Conservation (phyloP, 2,113 vertebrate genomes). For the Labrus mixtus region DNA sequence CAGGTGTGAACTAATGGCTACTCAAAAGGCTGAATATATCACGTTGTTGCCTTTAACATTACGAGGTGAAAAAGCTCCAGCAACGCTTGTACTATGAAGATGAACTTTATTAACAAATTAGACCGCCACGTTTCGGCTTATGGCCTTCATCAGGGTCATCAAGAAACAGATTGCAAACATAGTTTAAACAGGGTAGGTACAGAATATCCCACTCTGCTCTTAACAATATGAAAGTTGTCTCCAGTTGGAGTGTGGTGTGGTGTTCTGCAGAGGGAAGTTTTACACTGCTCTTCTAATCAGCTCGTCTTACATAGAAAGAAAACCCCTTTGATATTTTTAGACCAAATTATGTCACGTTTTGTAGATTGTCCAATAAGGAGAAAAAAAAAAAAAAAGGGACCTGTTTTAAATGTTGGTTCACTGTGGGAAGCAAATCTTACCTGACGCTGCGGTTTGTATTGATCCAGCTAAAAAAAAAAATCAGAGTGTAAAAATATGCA, state of each 20-base stretch:
- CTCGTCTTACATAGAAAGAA: slow-evolving; percentile 4
- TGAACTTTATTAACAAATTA: too few species aligned
- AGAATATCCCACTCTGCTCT: too few species aligned
- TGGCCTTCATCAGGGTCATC: too few species aligned
- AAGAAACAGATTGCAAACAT: too few species aligned
- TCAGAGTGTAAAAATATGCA: slow-evolving; percentile 30
- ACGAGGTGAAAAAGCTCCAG: too few species aligned
- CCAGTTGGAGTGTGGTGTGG: neutral
- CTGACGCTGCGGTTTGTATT: slow-evolving; percentile 25
- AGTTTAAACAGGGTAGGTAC: too few species aligned
- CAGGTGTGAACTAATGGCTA: slow-evolving; percentile 39
- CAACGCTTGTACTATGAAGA: too few species aligned
- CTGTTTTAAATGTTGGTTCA: slow-evolving; percentile 34
- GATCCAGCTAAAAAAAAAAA: slow-evolving; percentile 34
- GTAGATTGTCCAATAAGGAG: neutral
- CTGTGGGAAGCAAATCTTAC: slow-evolving; percentile 12
- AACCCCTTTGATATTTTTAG: slow-evolving; percentile 10
- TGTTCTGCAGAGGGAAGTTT: slow-evolving; percentile 14
- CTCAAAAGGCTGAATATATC: slow-evolving; percentile 50
- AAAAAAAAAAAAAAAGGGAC: neutral
- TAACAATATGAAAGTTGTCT: slow-evolving; percentile 26
- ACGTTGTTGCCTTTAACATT: slow-evolving; percentile 20
- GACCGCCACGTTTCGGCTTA: too few species aligned
- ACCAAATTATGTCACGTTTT: slow-evolving; percentile 2
- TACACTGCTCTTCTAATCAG: slow-evolving; percentile 8